Evolutionary conservation across 2,797 vertebrate genomes (phyloP).

Genomic region (Rachycentron canadum): DNA sequence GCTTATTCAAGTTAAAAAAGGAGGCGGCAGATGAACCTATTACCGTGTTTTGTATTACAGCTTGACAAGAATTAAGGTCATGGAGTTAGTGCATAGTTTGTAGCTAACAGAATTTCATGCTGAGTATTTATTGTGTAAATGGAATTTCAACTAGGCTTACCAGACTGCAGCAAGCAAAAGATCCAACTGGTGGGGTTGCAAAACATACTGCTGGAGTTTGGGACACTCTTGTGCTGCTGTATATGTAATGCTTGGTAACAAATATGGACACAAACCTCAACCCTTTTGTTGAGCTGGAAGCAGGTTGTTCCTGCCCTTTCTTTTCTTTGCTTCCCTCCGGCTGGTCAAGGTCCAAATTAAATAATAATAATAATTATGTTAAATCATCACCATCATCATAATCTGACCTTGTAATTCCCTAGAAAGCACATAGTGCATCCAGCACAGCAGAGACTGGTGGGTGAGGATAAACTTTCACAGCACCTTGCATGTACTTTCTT

Average conservation of each 20-base stretch:
- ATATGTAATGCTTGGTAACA: constrained; percentile 16
- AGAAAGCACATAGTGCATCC: neutral
- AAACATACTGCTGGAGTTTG: constrained; percentile 12
- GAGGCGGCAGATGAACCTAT: constrained; percentile 40
- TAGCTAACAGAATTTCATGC: constrained; percentile 54
- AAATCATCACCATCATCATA: constrained; percentile 4
- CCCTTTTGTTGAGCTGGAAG: neutral
- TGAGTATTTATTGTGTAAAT: constrained; percentile 40
- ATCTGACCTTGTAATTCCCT: constrained; percentile 22
- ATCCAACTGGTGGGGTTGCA: neutral
- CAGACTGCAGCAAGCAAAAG: constrained; percentile 18
- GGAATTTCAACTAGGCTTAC: constrained; percentile 43
- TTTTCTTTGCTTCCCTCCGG: constrained; percentile 9
- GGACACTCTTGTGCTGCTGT: constrained; percentile 19
- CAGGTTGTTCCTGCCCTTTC: neutral
- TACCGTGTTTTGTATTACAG: constrained; percentile 44
- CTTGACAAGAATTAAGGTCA: constrained; percentile 46
- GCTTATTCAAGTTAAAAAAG: constrained; percentile 41
- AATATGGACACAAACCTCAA: constrained; percentile 2
- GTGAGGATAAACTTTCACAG: constrained; percentile 5
- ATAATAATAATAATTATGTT: constrained; percentile 4
- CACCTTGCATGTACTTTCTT: neutral
- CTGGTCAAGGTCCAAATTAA: constrained; percentile 14
- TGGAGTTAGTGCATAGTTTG: constrained; percentile 51
- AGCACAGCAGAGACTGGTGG: constrained; percentile 1